Percentiles rank a stretch among this genome's conserved stretches.
Conservation (phyloP, 2,888 invertebrate species). For the Dryadula phaetusa region DNA sequence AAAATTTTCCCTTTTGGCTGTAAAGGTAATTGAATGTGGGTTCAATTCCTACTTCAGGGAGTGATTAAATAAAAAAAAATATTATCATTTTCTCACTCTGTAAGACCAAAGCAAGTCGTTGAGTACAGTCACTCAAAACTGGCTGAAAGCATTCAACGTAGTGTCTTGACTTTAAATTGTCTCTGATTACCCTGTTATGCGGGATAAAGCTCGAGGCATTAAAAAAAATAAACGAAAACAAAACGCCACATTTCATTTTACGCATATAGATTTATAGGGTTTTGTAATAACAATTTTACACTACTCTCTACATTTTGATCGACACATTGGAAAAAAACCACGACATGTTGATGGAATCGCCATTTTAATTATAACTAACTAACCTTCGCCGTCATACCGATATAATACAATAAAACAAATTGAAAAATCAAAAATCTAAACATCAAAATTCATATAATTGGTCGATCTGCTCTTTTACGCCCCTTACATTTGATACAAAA, state of each 20-base stretch:
- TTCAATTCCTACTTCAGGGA: too few relatives aligned
- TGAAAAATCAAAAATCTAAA: conserved; percentile 79
- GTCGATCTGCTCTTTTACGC: conserved; percentile 64
- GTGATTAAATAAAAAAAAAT: too few relatives aligned
- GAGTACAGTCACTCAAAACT: too few relatives aligned
- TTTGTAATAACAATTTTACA: conserved; percentile 48
- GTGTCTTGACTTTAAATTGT: not conserved
- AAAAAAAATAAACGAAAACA: not conserved
- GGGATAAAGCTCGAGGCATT: not conserved
- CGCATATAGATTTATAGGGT: conserved; percentile 32
- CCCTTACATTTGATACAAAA: conserved; percentile 47
- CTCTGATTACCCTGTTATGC: not conserved
- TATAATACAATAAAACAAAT: conserved; percentile 70
- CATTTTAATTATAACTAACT: conserved; percentile 81
- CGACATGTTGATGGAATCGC: conserved; percentile 65
- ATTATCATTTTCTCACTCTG: too few relatives aligned
- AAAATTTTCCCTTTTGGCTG: too few relatives aligned
- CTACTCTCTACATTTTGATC: conserved; percentile 68
- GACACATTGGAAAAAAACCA: conserved; percentile 68
- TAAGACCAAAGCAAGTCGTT: too few relatives aligned
- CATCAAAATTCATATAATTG: conserved; percentile 82
- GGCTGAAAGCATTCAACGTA: not conserved
- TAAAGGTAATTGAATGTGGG: too few relatives aligned
- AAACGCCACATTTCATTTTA: conserved; percentile 36
- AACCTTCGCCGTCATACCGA: conserved; percentile 64